These are phyloP conservation scores for Euplexia lucipara DNA, from an alignment of 2,888 invertebrate species.

Conservation along the genomic window DNA sequence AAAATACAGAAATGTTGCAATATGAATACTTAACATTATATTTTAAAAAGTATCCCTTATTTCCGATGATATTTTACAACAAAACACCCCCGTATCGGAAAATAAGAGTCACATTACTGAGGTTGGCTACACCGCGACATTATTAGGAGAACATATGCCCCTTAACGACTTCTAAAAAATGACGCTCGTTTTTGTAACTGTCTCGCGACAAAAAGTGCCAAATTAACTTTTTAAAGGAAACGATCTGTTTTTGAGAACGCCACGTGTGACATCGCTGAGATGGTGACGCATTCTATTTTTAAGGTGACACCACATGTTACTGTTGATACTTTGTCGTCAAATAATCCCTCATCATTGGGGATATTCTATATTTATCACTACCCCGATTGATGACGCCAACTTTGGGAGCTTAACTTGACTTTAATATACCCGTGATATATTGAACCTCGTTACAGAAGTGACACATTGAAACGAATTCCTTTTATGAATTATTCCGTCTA, in stretches of 20 bases:
- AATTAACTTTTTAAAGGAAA: constrained; percentile 91
- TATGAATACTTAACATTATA: constrained; percentile 36
- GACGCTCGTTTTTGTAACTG: constrained; percentile 81
- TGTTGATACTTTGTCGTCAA: constrained; percentile 89
- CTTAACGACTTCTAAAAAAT: constrained; percentile 85
- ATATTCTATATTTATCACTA: constrained; percentile 82
- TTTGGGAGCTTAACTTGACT: constrained; percentile 83
- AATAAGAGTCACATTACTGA: constrained; percentile 86
- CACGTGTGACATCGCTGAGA: constrained; percentile 86
- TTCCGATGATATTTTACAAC: constrained; percentile 60
- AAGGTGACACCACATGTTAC: constrained; percentile 82
- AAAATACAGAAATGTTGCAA: constrained; percentile 42
- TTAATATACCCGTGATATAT: constrained; percentile 85
- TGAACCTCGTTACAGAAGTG: constrained; percentile 74
- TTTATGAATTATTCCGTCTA: constrained; percentile 76
- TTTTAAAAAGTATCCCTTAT: constrained; percentile 43
- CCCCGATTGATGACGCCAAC: constrained; percentile 83
- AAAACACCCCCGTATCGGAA: constrained; percentile 78
- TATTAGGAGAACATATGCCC: constrained; percentile 86
- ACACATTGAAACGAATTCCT: constrained; percentile 77
- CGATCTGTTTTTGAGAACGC: constrained; percentile 88
- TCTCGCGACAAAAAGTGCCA: constrained; percentile 84
- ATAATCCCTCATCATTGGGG: constrained; percentile 86
- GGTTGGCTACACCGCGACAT: constrained; percentile 81
- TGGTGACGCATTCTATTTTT: constrained; percentile 84